phyloP scores from a whole-genome alignment of 2,797 vertebrate genomes.

The Danio albolineatus region DNA sequence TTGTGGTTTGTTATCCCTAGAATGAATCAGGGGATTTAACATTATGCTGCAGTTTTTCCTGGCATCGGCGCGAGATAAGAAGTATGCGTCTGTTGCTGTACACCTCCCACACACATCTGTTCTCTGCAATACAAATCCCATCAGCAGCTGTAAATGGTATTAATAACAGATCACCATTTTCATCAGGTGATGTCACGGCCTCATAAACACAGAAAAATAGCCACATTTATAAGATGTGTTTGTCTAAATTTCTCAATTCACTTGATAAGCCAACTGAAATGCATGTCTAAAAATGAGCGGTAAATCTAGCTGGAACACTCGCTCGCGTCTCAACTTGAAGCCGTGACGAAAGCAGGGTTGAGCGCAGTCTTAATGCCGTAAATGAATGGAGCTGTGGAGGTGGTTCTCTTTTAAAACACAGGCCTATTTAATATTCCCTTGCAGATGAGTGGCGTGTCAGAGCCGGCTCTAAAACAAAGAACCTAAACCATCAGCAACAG shows the following conservation, averaged over 20 bases:
- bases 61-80: slow-evolving; percentile 21
- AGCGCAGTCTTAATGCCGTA: slow-evolving; percentile 7
- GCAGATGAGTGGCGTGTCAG: slow-evolving; percentile 46
- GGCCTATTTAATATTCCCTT: slow-evolving; percentile 54
- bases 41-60: slow-evolving; percentile 37
- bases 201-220: neutral
- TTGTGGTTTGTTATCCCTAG: slow-evolving; percentile 23
- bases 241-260: slow-evolving; percentile 7
- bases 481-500: slow-evolving; percentile 55
- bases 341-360: slow-evolving; percentile 22
- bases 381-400: slow-evolving; percentile 27
- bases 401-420: slow-evolving; percentile 38
- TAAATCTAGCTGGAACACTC: slow-evolving; percentile 9
- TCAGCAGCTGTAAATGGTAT: slow-evolving; percentile 47
- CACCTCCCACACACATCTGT: slow-evolving; percentile 50
- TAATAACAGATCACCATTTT: slow-evolving; percentile 40
- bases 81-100: slow-evolving; percentile 25
- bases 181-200: slow-evolving; percentile 20
- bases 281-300: slow-evolving; percentile 23
- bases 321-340: neutral
- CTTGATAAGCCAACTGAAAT: neutral
- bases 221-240: neutral
- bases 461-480: slow-evolving; percentile 51
- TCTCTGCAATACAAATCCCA: slow-evolving; percentile 41
- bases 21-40: slow-evolving; percentile 36